phyloP scores from a whole-genome alignment of 2,113 vertebrate species.

The Naja naja region DNA sequence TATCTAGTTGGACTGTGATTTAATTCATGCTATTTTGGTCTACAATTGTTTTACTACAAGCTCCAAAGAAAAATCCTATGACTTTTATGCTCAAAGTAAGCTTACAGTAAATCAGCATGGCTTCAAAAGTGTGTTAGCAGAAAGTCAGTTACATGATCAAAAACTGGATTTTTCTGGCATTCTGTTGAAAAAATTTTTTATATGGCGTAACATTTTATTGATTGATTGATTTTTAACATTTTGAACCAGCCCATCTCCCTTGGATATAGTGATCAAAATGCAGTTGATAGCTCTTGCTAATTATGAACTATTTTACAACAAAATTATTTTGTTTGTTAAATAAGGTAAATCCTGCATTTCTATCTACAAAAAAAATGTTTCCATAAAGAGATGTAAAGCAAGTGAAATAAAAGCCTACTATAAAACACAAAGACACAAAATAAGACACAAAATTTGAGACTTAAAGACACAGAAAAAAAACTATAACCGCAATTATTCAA shows the following conservation, averaged over 20 bases:
- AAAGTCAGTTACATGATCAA: not conserved
- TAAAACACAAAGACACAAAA: not conserved
- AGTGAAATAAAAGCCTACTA: not conserved
- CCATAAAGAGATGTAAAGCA: not conserved
- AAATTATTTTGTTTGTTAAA: not conserved
- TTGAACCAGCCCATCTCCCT: not conserved
- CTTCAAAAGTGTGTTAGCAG: not conserved
- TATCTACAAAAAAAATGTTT: not conserved
- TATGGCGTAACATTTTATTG: not conserved
- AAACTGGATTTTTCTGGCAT: not conserved
- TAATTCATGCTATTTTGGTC: constrained; percentile 10
- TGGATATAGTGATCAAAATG: not conserved
- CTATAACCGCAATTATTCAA: not conserved
- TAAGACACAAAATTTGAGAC: not conserved
- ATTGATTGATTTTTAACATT: not conserved
- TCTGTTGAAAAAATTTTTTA: not conserved
- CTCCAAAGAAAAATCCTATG: not conserved
- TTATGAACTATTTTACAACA: not conserved
- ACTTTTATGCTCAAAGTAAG: not conserved
- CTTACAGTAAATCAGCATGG: not conserved
- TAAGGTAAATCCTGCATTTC: not conserved
- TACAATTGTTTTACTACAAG: not conserved
- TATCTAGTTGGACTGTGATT: not conserved
- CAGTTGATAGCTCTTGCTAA: not conserved
- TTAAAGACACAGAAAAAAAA: not conserved